Percentiles rank a stretch among this genome's conserved stretches.
Evolutionary conservation across 2,797 vertebrate genomes (phyloP).

Genomic region (Rhynchotus rufescens): DNA sequence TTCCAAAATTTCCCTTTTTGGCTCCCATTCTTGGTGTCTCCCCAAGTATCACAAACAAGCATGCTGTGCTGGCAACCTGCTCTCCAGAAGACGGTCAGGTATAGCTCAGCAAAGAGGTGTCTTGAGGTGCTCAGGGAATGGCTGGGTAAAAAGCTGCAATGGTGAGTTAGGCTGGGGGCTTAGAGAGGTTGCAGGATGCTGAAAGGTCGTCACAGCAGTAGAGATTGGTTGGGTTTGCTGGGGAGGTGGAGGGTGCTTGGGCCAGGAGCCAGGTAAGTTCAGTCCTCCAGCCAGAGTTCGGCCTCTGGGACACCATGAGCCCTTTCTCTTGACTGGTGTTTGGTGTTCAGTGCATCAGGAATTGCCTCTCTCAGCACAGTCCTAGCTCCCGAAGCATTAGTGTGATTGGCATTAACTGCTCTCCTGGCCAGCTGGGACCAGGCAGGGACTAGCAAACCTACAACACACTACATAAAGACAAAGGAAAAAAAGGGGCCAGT

Average conservation of each 20-base stretch:
- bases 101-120: not conserved
- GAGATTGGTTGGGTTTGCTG: not conserved
- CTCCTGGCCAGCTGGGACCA: not conserved
- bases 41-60: not conserved
- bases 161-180: not conserved
- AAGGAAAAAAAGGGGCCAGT: not conserved
- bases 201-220: not conserved
- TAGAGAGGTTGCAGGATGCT: not conserved
- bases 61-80: conserved; percentile 22
- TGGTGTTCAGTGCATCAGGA: not conserved
- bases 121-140: not conserved
- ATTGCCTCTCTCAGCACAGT: not conserved
- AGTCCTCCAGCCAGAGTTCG: not conserved
- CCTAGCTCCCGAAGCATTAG: not conserved
- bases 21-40: not conserved
- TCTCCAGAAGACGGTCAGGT: not conserved
- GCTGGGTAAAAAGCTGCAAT: not conserved
- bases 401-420: not conserved
- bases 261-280: not conserved
- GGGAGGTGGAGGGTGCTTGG: not conserved
- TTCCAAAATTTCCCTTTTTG: conserved; percentile 30
- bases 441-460: not conserved
- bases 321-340: not conserved
- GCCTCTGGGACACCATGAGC: not conserved
- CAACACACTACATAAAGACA: not conserved